A percentile compares a stretch with the other conserved stretches of the same genome.
These are phyloP conservation scores for Tachystola acroxantha DNA, from an alignment of 2,888 invertebrate species.

Conservation along the genomic window DNA sequence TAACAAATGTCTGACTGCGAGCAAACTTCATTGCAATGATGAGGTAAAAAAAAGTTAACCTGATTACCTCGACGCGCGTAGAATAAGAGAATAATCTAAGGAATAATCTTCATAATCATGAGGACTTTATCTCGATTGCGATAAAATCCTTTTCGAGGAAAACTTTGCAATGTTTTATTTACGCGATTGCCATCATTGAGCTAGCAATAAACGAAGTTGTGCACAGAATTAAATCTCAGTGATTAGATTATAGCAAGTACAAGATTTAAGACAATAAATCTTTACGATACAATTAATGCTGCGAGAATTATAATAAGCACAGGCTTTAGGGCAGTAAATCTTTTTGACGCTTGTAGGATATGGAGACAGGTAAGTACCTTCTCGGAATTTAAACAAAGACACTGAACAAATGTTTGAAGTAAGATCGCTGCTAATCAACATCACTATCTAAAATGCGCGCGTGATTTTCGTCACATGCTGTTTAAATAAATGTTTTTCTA, in stretches of 20 bases:
- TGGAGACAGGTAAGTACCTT: no score
- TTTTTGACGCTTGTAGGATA: no score
- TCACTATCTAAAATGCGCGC: constrained; percentile 29
- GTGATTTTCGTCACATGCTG: constrained; percentile 41
- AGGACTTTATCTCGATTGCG: constrained; percentile 2
- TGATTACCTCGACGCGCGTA: constrained; percentile 2
- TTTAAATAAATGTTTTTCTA: constrained; percentile 16
- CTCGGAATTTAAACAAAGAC: no score
- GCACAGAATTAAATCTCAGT: background rate
- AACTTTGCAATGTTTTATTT: background rate
- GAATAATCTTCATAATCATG: background rate
- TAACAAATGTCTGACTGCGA: no score
- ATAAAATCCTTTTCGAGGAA: constrained; percentile 3
- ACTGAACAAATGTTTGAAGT: background rate
- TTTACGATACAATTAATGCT: no score
- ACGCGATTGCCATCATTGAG: background rate
- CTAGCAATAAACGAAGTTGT: background rate
- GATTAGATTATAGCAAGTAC: background rate
- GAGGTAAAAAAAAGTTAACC: constrained; percentile 1
- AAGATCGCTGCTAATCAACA: constrained; percentile 1
- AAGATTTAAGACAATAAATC: background rate
- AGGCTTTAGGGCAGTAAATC: no score
- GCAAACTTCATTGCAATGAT: no score
- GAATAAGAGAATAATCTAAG: constrained; percentile 3
- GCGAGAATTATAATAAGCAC: no score